A percentile compares a stretch with the other conserved stretches of the same genome.
These are phyloP conservation scores for Oxygymnocypris stewartii DNA, from an alignment of 2,113 vertebrate species.

Conservation along the genomic window DNA sequence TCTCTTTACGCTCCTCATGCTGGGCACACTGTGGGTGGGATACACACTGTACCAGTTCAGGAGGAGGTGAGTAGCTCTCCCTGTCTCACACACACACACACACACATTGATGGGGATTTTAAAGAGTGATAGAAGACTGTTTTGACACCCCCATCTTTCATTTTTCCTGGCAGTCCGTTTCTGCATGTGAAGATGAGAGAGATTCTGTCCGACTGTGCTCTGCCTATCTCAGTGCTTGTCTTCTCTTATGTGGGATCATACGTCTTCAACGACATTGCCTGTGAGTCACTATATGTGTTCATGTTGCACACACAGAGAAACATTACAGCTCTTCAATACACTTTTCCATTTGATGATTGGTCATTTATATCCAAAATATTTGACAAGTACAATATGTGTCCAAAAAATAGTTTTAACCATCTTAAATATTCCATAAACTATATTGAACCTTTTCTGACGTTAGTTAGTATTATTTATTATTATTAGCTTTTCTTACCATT, in stretches of 20 bases:
- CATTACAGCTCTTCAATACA: neutral
- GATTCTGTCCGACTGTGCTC: constrained; percentile 94
- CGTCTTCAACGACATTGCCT: constrained; percentile 89
- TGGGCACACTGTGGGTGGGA: constrained; percentile 96
- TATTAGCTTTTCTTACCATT: too few species aligned
- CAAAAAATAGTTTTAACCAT: too few species aligned
- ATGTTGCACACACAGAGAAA: constrained; percentile 20
- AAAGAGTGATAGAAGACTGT: constrained; percentile 8
- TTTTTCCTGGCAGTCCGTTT: constrained; percentile 82
- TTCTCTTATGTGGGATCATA: constrained; percentile 93
- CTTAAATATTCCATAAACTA: too few species aligned
- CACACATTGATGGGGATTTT: constrained; percentile 11
- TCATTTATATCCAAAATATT: neutral
- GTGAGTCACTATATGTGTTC: constrained; percentile 75
- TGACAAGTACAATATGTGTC: neutral
- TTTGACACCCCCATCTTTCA: constrained; percentile 46
- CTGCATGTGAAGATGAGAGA: constrained; percentile 90
- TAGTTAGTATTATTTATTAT: neutral
- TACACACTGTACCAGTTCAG: constrained; percentile 98
- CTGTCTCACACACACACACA: constrained; percentile 6
- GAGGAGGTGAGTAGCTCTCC: constrained; percentile 80
- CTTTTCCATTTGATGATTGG: neutral
- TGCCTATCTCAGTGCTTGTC: constrained; percentile 92
- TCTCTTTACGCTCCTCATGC: constrained; percentile 92
- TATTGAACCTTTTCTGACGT: neutral